phyloP scores from a whole-genome alignment of 2,888 invertebrate genomes.

The Coenonympha glycerion region DNA sequence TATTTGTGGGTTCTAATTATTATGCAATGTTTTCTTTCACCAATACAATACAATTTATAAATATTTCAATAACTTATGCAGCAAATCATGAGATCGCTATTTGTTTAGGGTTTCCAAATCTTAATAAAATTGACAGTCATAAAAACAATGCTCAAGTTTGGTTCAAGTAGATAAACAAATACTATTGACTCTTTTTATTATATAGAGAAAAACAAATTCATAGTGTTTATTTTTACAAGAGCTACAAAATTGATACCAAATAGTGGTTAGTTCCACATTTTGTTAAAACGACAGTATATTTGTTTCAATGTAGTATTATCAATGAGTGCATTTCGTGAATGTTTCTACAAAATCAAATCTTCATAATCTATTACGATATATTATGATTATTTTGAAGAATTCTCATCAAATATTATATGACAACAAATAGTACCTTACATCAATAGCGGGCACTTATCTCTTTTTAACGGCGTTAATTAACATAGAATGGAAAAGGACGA shows the following conservation, averaged over 20 bases:
- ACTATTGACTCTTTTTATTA: not conserved
- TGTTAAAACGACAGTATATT: not conserved
- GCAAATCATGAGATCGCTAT: too few relatives aligned
- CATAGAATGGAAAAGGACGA: constrained; percentile 47
- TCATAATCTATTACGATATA: not conserved
- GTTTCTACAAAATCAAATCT: constrained; percentile 2
- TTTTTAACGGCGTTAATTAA: constrained; percentile 34
- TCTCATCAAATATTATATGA: constrained; percentile 38
- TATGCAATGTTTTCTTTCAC: too few relatives aligned
- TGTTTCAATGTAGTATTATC: not conserved
- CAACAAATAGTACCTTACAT: constrained; percentile 68
- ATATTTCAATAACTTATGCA: too few relatives aligned
- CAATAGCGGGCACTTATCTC: constrained; percentile 41
- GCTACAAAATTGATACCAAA: not conserved
- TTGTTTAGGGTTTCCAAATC: too few relatives aligned
- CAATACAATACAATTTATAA: too few relatives aligned
- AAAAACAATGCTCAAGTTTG: too few relatives aligned
- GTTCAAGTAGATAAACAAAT: not conserved
- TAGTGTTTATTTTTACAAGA: not conserved
- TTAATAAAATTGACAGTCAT: too few relatives aligned
- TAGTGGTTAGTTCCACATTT: constrained; percentile 1
- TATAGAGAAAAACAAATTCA: not conserved
- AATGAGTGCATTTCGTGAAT: not conserved
- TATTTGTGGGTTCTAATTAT: too few relatives aligned
- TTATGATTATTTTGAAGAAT: constrained; percentile 17